Evolutionary conservation across 2,113 vertebrate species (phyloP).

Genomic region (Ceyx margarethae): DNA sequence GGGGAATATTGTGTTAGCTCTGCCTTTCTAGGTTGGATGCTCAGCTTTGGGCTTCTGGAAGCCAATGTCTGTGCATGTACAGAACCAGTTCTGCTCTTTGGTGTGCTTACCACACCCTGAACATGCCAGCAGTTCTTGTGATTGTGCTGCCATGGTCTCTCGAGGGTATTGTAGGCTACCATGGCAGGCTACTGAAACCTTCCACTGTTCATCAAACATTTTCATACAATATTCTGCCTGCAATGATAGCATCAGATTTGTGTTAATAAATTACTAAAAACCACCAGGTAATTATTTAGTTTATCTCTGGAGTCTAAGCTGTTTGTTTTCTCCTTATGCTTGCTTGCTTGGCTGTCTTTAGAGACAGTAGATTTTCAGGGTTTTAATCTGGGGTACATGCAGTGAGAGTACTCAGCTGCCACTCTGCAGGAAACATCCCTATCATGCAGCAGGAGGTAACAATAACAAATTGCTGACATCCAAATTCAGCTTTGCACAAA

Average conservation of each 20-base stretch:
- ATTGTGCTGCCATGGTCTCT: background rate
- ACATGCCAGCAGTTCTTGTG: background rate
- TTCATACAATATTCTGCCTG: background rate
- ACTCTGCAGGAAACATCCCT: background rate
- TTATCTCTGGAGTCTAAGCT: background rate
- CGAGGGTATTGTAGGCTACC: background rate
- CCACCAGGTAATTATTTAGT: background rate
- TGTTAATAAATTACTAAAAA: slow-evolving; percentile 6
- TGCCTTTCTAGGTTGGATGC: background rate
- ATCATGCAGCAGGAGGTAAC: background rate
- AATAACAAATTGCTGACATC: slow-evolving; percentile 3
- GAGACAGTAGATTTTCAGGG: background rate
- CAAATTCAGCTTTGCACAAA: background rate
- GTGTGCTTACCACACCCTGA: background rate
- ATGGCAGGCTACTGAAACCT: background rate
- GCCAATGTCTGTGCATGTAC: background rate
- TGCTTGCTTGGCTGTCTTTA: background rate
- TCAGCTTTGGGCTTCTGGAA: background rate
- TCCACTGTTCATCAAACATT: background rate
- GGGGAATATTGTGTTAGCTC: background rate
- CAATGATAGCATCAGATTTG: background rate
- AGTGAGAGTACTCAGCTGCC: background rate
- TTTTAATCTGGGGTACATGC: background rate
- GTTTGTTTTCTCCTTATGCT: background rate
- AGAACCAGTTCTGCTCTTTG: background rate